These are phyloP conservation scores for Drosophila birchii DNA, from an alignment of 2,888 invertebrate genomes.

Conservation along the genomic window DNA sequence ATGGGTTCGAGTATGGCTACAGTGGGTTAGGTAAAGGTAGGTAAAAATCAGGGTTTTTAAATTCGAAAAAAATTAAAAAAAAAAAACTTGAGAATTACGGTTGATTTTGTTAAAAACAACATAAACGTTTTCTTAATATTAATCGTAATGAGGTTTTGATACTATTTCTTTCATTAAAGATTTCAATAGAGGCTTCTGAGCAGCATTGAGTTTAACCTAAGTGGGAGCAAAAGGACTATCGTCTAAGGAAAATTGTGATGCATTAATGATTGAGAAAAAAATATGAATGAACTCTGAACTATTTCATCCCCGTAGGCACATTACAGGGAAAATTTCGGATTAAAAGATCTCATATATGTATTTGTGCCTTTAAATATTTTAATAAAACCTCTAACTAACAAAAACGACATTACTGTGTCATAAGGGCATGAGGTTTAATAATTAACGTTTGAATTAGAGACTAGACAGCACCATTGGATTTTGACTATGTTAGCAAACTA, in stretches of 20 bases:
- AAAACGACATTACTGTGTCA: neutral
- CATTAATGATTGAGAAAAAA: neutral
- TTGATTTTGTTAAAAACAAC: neutral
- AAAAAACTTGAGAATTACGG: neutral
- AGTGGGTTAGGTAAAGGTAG: constrained; percentile 20
- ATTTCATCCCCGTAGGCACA: too few species aligned
- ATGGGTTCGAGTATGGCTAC: constrained; percentile 29
- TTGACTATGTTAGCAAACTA: too few species aligned
- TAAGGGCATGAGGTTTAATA: neutral
- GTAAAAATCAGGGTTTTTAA: neutral
- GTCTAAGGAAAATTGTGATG: neutral
- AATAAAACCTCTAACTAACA: neutral
- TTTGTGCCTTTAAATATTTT: neutral
- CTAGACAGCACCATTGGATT: neutral
- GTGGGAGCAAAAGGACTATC: neutral
- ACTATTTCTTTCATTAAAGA: neutral
- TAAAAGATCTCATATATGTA: neutral
- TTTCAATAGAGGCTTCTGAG: neutral
- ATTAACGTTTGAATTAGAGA: neutral
- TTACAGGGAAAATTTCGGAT: too few species aligned
- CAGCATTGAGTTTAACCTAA: neutral
- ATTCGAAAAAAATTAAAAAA: neutral
- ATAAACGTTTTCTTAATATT: neutral
- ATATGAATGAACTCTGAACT: neutral
- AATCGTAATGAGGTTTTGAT: neutral